phyloP scores from a whole-genome alignment of 2,113 vertebrate genomes.

The Struthio camelus region DNA sequence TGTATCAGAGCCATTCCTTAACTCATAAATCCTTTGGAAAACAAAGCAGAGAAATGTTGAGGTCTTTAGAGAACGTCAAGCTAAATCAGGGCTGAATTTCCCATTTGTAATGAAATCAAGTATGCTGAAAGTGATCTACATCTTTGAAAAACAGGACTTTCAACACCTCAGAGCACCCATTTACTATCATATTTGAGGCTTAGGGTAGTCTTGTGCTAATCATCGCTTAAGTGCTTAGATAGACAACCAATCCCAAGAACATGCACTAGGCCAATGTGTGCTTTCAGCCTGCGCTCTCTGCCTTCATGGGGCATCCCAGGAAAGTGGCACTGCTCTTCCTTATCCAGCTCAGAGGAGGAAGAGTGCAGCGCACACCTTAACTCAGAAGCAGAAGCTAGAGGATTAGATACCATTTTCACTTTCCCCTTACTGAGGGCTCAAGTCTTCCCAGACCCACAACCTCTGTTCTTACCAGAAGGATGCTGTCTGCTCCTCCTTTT shows the following conservation, averaged over 20 bases:
- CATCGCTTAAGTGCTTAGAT: neutral
- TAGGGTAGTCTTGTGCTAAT: neutral
- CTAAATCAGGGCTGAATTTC: neutral
- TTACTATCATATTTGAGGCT: neutral
- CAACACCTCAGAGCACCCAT: neutral
- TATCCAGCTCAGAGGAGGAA: neutral
- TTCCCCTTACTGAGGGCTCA: neutral
- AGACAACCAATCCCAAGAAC: neutral
- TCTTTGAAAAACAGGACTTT: neutral
- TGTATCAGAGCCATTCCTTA: neutral
- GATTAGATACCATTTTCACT: neutral
- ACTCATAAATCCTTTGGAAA: neutral
- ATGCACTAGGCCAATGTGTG: neutral
- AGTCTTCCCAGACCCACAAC: neutral
- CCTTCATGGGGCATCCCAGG: neutral
- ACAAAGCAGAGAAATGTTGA: neutral
- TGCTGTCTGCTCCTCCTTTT: neutral
- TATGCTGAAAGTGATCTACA: rapidly evolving
- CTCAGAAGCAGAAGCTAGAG: neutral
- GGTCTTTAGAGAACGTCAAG: neutral
- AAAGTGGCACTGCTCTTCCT: neutral
- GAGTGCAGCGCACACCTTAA: neutral
- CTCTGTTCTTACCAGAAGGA: neutral
- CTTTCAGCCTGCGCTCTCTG: neutral
- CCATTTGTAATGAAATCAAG: neutral